A percentile compares a stretch with the other conserved stretches of the same genome.
phyloP scores from a whole-genome alignment of 2,888 invertebrate species.

The Thecophora atra region DNA sequence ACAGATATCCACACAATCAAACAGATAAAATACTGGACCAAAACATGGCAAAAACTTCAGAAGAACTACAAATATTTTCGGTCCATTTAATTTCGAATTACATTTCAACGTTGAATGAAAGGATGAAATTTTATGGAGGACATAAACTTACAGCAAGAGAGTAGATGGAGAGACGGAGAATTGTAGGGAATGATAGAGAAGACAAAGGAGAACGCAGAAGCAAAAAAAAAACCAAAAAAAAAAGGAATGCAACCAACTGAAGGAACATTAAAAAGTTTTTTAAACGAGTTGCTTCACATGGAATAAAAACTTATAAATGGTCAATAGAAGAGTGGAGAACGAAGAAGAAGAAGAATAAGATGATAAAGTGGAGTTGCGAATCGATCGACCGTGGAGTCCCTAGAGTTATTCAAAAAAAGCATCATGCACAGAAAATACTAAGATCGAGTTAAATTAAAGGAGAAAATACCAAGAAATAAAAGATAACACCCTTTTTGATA shows the following conservation, averaged over 20 bases:
- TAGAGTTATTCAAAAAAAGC: neutral
- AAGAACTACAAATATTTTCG: constrained; percentile 39
- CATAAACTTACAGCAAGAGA: constrained; percentile 28
- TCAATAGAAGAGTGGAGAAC: neutral
- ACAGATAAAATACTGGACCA: neutral
- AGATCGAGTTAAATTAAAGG: neutral
- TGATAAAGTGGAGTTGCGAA: neutral
- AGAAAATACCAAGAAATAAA: neutral
- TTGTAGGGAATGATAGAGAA: neutral
- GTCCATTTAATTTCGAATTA: constrained; percentile 42
- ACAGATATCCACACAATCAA: neutral
- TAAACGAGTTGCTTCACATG: too few relatives aligned
- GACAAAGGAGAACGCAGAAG: neutral
- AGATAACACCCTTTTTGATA: neutral
- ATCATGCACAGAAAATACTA: constrained; percentile 6
- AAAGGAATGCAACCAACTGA: constrained; percentile 5
- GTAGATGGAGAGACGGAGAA: neutral
- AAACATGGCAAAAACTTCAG: constrained; percentile 27
- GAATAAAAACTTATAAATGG: neutral
- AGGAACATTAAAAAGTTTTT: constrained; percentile 17
- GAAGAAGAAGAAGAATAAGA: too few relatives aligned
- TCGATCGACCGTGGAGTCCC: neutral
- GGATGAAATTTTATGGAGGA: constrained; percentile 30
- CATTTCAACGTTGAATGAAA: constrained; percentile 34
- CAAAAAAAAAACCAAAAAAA: neutral